Conservation (phyloP, 2,113 vertebrate genomes). For the Tamias sibiricus region DNA sequence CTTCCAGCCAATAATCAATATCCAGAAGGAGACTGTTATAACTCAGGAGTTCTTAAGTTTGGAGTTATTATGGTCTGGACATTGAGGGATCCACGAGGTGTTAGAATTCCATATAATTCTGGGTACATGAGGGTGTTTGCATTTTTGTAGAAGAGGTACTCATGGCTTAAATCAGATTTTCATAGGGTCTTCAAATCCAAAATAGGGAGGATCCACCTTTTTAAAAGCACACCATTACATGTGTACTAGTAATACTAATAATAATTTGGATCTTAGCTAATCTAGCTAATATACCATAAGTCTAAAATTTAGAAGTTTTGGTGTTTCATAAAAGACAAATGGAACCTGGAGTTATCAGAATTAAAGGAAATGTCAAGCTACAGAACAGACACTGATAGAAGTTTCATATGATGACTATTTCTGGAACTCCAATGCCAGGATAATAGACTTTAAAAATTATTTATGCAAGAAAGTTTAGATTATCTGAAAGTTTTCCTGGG, state of each 20-base stretch:
- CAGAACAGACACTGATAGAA: background rate
- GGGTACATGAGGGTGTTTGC: background rate
- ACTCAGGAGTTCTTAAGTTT: background rate
- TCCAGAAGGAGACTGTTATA: background rate
- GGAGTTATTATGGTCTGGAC: background rate
- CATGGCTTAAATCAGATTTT: constrained; percentile 25
- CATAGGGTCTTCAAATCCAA: background rate
- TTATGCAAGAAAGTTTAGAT: constrained; percentile 19
- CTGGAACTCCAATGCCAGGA: background rate
- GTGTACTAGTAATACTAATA: background rate
- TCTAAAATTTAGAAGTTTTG: constrained; percentile 24
- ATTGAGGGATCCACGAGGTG: background rate
- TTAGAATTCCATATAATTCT: background rate
- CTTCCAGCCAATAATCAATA: background rate
- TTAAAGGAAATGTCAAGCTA: background rate
- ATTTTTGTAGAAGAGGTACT: constrained; percentile 10
- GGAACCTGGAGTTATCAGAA: background rate
- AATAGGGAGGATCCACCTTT: background rate
- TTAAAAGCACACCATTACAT: background rate
- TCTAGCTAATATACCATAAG: background rate
- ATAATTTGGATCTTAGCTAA: background rate
- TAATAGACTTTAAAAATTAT: constrained; percentile 38
- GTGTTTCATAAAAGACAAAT: constrained; percentile 46
- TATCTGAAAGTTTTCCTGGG: constrained; percentile 42
- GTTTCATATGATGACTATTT: background rate